Base-by-base conservation (phyloP, 1,140 invertebrate species). In the Conus ventricosus region DNA sequence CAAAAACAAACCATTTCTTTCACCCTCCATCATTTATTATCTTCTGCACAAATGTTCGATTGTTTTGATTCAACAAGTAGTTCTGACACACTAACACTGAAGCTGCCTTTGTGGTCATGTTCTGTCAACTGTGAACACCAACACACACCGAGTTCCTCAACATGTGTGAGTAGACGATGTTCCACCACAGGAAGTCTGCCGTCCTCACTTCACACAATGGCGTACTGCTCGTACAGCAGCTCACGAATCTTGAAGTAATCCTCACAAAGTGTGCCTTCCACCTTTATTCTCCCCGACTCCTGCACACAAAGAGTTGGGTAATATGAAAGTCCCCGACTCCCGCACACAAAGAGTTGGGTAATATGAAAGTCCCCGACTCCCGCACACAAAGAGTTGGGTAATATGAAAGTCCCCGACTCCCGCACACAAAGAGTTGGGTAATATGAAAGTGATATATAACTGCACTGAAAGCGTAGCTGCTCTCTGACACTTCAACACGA, bases 221-320 rank as follows among this genome's bases (percentile, higher is more conserved):
- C 99, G 96, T 99, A 99, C 94, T 99, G 99, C 89, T 98, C 97
- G 95, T 99, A 99, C 0, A 99, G 95, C 55, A 99, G 95, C 93
- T 99, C 97, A 87, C 98, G 96, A 54, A 99, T 97, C 96, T 97
- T 97, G 95, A 98, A 99, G 95, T 99, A 99, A 90, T 99, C 98
- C 91, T 99, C 98, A 54, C 98, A 98, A 1, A 99, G 95, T 83
- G 97, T 97, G 8, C 99, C 99, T 96, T 99, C 99, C 81, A 99
- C 95, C 76, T 98, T 97, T 57, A 99, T 97, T 94, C 97, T 97
- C 20, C 99, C 99, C 91, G 97, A 55, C 85, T 87, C 85, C 85
- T 87, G 85, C 39, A 87, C 39, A 75, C 63, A 85, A 53, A 81
- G 10, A 81, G 10, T 39, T 39, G 39, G 23, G 39, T 20, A 4